These are phyloP conservation scores for Cryptus viduatorius DNA, from an alignment of 2,888 invertebrate genomes.

Conservation along the genomic window DNA sequence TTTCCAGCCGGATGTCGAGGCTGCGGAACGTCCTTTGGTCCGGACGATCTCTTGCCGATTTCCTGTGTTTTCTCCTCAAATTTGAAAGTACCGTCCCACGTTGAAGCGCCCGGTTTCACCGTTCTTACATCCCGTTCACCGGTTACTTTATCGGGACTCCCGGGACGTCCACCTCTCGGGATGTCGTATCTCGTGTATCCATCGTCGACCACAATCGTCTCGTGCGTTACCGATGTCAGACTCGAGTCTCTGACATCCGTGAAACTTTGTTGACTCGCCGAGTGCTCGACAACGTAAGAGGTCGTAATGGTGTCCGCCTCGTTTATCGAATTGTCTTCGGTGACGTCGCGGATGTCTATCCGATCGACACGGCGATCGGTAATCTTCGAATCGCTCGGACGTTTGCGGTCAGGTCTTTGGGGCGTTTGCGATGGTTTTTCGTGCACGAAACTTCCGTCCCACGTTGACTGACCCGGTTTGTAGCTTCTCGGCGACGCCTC, in stretches of 20 bases:
- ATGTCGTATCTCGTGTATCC: conserved; percentile 39
- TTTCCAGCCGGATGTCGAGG: conserved; percentile 56
- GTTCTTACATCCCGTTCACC: conserved; percentile 71
- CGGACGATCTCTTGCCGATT: neutral
- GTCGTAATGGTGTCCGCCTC: conserved; percentile 78
- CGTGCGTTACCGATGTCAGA: conserved; percentile 70
- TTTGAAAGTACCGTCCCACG: conserved; percentile 81
- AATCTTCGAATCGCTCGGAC: conserved; percentile 58
- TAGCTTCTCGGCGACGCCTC: conserved; percentile 57
- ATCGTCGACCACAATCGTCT: conserved; percentile 67
- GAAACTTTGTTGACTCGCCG: conserved; percentile 78
- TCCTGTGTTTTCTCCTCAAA: conserved; percentile 43
- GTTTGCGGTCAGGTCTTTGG: conserved; percentile 61
- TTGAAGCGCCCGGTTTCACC: conserved; percentile 77
- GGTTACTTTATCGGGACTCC: conserved; percentile 71
- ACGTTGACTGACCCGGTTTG: conserved; percentile 81
- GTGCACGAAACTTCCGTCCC: conserved; percentile 87
- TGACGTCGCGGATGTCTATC: conserved; percentile 78
- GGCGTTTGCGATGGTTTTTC: conserved; percentile 82
- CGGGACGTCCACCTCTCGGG: conserved; percentile 68
- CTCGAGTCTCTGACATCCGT: conserved; percentile 75
- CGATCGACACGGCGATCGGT: conserved; percentile 67
- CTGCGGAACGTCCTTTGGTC: conserved; percentile 14
- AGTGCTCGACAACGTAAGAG: conserved; percentile 80
- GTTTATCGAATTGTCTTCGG: conserved; percentile 80